Evolutionary conservation across 2,113 vertebrate species (phyloP).

Genomic region (Poeciliopsis turrubarensis): DNA sequence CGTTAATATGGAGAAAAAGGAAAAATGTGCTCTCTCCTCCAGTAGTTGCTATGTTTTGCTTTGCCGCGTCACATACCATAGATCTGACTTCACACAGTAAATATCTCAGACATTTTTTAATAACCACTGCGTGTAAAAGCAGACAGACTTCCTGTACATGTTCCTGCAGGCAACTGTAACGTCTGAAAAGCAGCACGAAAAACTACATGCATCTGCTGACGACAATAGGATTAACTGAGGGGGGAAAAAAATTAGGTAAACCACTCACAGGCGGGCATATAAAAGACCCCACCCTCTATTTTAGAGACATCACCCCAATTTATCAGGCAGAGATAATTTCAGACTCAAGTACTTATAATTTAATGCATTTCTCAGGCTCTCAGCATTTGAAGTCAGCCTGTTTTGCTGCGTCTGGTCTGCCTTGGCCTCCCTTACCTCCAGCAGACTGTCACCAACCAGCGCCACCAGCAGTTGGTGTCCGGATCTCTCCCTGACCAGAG

Average conservation of each 20-base stretch:
- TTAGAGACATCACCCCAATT: too few relatives aligned
- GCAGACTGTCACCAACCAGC: constrained; percentile 94
- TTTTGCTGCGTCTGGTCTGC: background rate
- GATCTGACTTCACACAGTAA: background rate
- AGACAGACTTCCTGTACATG: background rate
- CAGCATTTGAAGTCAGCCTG: background rate
- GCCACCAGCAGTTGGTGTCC: constrained; percentile 91
- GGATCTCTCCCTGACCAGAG: constrained; percentile 88
- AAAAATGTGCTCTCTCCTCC: background rate
- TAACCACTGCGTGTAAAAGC: background rate
- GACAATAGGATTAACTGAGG: background rate
- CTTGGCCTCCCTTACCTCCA: constrained; percentile 84
- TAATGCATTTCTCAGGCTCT: background rate
- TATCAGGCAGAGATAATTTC: too few relatives aligned
- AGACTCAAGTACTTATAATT: background rate
- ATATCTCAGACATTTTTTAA: constrained; percentile 7
- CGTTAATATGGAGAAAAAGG: background rate
- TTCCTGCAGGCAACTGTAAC: background rate
- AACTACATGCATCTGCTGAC: background rate
- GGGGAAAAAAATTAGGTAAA: too few relatives aligned
- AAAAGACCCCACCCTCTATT: too few relatives aligned
- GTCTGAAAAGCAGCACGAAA: background rate
- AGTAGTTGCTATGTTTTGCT: constrained; percentile 2
- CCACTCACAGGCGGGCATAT: too few relatives aligned
- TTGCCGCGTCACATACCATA: constrained; percentile 16